Percentiles rank a stretch among this genome's conserved stretches.
These are phyloP conservation scores for Craseonycteris thonglongyai DNA, from an alignment of 2,113 vertebrate genomes.

Conservation along the genomic window DNA sequence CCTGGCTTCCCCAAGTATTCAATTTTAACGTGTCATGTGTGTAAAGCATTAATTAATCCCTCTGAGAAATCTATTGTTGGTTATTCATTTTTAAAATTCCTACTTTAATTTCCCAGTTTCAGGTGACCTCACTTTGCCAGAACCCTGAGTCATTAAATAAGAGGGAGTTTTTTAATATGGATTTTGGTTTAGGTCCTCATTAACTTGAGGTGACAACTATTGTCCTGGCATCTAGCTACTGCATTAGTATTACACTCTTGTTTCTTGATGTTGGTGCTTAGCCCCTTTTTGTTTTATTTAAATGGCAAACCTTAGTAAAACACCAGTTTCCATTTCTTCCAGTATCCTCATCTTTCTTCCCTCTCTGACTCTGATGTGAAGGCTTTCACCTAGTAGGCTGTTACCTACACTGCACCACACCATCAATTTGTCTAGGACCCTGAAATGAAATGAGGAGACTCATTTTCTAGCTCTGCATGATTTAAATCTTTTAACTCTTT, in stretches of 20 bases:
- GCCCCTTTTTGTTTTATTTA: background rate
- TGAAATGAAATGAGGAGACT: background rate
- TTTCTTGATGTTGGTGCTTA: background rate
- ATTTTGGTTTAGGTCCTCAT: background rate
- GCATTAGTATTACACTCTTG: background rate
- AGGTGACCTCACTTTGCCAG: background rate
- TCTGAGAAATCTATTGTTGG: background rate
- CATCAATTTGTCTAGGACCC: background rate
- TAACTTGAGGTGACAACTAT: background rate
- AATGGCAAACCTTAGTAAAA: background rate
- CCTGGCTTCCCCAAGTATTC: no score
- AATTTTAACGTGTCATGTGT: background rate
- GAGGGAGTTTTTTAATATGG: background rate
- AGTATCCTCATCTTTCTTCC: background rate
- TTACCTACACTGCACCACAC: background rate
- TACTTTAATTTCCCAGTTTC: background rate
- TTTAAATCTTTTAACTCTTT: background rate
- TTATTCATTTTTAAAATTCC: background rate
- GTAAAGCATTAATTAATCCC: background rate
- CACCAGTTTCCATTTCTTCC: background rate
- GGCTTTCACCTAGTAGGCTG: conserved; percentile 4
- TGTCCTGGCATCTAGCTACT: background rate
- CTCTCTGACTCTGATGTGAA: background rate
- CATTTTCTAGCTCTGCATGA: background rate
- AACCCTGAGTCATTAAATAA: background rate